Conservation (phyloP, 2,888 invertebrate genomes). For the Panorpa germanica region DNA sequence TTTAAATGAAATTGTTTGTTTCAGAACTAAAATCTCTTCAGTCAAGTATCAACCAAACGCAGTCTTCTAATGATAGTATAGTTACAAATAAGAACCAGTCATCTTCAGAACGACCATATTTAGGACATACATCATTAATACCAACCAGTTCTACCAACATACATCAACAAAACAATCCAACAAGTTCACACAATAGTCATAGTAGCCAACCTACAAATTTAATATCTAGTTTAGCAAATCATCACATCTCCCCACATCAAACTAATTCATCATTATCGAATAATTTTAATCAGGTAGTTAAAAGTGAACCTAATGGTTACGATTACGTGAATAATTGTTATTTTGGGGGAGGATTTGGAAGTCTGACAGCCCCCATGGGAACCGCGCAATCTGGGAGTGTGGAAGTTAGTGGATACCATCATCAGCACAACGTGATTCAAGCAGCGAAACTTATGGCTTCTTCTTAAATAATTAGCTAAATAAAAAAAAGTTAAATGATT, state of each 20-base stretch:
- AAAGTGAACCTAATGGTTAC: constrained; percentile 17
- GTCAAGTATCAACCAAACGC: no score
- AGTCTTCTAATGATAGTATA: constrained; percentile 8
- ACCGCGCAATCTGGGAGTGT: constrained; percentile 23
- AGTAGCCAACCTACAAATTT: no score
- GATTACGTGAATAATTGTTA: constrained; percentile 24
- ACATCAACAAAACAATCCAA: no score
- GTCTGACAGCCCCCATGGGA: constrained; percentile 13
- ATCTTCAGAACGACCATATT: constrained; percentile 24
- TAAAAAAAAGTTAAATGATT: constrained; percentile 6
- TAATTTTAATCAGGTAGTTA: no score
- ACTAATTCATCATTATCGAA: no score
- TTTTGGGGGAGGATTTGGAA: constrained; percentile 18
- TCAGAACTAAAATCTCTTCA: constrained; percentile 7
- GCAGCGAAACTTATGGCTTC: constrained; percentile 72
- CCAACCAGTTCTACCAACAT: no score
- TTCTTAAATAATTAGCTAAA: constrained; percentile 30
- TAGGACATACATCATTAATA: constrained; percentile 36
- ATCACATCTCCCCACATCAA: no score
- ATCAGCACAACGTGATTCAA: constrained; percentile 70
- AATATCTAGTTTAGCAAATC: no score
- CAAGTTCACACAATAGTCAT: no score
- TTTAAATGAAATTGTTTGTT: constrained; percentile 7
- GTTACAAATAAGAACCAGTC: constrained; percentile 11
- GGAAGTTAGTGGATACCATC: constrained; percentile 57